Evolutionary conservation across 2,113 vertebrate species (phyloP).

Genomic region (Hippopotamus amphibius): DNA sequence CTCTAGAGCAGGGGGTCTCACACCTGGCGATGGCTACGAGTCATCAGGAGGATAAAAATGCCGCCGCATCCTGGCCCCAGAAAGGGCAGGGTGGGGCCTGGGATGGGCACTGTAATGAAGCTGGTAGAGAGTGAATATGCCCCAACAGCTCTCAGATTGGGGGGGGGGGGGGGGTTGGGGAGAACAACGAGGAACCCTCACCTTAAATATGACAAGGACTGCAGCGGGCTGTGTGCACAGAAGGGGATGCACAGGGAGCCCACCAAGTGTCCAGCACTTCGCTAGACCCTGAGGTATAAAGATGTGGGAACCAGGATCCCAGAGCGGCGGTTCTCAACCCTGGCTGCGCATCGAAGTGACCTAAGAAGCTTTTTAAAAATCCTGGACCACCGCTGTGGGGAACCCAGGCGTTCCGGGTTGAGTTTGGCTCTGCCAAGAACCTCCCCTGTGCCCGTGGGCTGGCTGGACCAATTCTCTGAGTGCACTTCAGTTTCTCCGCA

Average conservation of each 20-base stretch:
- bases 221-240: accelerated
- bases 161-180: too few relatives aligned
- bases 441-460: background rate
- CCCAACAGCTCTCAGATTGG: background rate
- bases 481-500: background rate
- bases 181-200: background rate
- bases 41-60: background rate
- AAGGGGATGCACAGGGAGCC: background rate
- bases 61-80: background rate
- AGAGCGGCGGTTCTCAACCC: background rate
- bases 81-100: background rate
- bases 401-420: background rate
- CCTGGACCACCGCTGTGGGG: background rate
- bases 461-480: background rate
- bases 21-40: too few relatives aligned
- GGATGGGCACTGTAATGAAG: background rate
- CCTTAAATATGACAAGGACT: background rate
- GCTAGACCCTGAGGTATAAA: background rate
- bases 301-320: background rate
- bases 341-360: background rate
- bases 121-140: too few relatives aligned
- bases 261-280: background rate
- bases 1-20: too few relatives aligned
- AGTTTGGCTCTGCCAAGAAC: background rate
- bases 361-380: background rate